Evolutionary conservation across 2,797 vertebrate genomes (phyloP).

Genomic region (Pangasius sanitwongsei): DNA sequence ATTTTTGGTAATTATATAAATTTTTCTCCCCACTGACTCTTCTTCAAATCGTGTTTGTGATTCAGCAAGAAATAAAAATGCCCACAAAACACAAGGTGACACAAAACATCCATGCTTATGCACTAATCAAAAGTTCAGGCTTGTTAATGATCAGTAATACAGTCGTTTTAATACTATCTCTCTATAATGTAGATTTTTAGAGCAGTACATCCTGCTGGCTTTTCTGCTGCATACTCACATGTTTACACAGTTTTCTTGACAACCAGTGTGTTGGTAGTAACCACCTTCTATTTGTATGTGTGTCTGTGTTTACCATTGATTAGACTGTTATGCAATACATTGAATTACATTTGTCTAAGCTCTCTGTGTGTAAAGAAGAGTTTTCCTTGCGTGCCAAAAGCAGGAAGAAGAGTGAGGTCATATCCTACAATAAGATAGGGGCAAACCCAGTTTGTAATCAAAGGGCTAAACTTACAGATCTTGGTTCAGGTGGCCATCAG

Average conservation of each 20-base stretch:
- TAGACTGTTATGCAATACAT: background rate
- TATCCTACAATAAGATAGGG: slow-evolving; percentile 14
- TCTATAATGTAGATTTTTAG: background rate
- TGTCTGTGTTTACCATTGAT: slow-evolving; percentile 2
- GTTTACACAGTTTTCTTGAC: background rate
- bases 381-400: slow-evolving; percentile 4
- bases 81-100: background rate
- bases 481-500: background rate
- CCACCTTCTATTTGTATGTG: background rate
- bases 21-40: background rate
- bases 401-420: slow-evolving; percentile 24
- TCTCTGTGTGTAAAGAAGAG: slow-evolving; percentile 1
- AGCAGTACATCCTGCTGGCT: background rate
- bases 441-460: slow-evolving; percentile 28
- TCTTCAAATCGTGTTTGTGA: background rate
- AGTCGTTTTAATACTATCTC: background rate
- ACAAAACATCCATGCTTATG: background rate
- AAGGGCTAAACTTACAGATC: slow-evolving; percentile 1
- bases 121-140: background rate
- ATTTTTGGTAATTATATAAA: background rate
- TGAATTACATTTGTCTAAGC: slow-evolving; percentile 8
- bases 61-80: background rate
- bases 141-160: background rate
- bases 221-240: background rate
- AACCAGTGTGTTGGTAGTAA: slow-evolving; percentile 24